These are phyloP conservation scores for Actinia tenebrosa DNA, from an alignment of 64 coral and sea anemone genomes.

Conservation along the genomic window DNA sequence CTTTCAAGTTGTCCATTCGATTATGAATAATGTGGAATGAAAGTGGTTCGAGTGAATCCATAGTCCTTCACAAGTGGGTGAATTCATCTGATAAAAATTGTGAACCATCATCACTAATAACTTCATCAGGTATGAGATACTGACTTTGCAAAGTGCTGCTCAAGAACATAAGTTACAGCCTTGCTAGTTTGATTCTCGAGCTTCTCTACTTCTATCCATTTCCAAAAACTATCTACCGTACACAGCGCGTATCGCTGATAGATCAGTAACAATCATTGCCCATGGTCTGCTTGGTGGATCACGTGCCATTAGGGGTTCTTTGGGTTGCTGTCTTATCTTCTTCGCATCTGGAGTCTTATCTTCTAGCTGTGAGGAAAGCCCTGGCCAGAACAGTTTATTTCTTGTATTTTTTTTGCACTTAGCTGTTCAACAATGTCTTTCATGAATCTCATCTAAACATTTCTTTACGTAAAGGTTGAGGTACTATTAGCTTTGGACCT, in stretches of 20 bases:
- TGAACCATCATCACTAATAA: constrained; percentile 37
- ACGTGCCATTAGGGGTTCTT: constrained; percentile 39
- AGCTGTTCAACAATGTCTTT: constrained; percentile 39
- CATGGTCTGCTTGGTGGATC: constrained; percentile 52
- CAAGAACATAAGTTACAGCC: constrained; percentile 33
- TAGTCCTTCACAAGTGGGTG: not conserved
- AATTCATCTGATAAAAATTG: constrained; percentile 48
- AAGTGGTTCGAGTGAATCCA: no score
- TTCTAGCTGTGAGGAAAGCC: constrained; percentile 18
- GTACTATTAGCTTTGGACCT: constrained; percentile 56
- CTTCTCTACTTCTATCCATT: constrained; percentile 58
- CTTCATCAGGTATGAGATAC: constrained; percentile 44
- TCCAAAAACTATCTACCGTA: constrained; percentile 47
- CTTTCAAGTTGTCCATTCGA: not conserved
- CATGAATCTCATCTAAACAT: constrained; percentile 63
- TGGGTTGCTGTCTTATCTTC: constrained; percentile 9
- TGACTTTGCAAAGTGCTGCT: constrained; percentile 40
- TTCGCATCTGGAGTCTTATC: constrained; percentile 34
- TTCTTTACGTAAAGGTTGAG: constrained; percentile 21
- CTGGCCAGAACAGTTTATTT: constrained; percentile 42
- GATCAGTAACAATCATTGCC: constrained; percentile 53
- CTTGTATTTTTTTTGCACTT: constrained; percentile 50
- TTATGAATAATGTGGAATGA: no score
- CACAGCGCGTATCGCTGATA: constrained; percentile 29
- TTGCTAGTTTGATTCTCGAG: constrained; percentile 9